phyloP scores from a whole-genome alignment of 2,113 vertebrate species.

The Pachypanchax playfairii region DNA sequence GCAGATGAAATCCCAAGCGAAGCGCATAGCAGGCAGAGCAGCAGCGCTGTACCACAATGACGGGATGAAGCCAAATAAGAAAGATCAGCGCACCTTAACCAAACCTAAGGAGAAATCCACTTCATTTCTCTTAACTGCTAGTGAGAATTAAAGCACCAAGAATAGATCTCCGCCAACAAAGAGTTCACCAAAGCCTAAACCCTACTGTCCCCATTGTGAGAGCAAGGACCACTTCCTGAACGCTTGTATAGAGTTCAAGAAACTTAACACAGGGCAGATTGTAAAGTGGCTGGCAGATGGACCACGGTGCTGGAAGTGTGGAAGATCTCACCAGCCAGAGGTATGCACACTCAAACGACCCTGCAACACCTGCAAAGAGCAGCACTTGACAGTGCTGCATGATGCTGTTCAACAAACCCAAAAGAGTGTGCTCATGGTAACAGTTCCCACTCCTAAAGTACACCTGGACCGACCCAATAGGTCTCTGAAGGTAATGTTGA shows the following conservation, averaged over 20 bases:
- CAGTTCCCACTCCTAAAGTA: not conserved
- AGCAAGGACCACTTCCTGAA: not conserved
- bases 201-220: not conserved
- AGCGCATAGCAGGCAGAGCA: no score
- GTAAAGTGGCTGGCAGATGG: not conserved
- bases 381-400: not conserved
- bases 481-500: not conserved
- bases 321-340: not conserved
- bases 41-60: no score
- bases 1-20: no score
- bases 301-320: not conserved
- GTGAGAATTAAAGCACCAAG: no score
- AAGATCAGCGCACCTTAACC: no score
- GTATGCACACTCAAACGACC: not conserved
- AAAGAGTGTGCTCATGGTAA: conserved; percentile 7
- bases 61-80: no score
- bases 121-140: no score
- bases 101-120: no score
- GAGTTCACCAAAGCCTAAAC: no score
- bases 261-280: not conserved
- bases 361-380: not conserved
- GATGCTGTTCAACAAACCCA: conserved; percentile 1
- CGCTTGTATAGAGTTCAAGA: not conserved
- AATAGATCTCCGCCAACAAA: no score
- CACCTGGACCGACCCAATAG: not conserved